Percentiles rank a stretch among this genome's conserved stretches.
Evolutionary conservation across 1,140 invertebrate genomes (phyloP).

Genomic region (Drosophila ananassae): DNA sequence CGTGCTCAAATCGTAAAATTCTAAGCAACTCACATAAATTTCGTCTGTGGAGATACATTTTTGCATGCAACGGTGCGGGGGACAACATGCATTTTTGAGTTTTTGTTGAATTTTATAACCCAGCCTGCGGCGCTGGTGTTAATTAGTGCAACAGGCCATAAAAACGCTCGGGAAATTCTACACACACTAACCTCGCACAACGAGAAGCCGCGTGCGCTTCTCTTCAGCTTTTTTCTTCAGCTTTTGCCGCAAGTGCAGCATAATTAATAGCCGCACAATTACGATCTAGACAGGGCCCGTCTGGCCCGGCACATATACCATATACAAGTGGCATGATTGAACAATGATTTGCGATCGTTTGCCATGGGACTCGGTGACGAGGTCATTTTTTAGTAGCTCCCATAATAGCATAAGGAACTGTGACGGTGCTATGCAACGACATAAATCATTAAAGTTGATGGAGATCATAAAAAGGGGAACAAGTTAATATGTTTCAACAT

Average conservation of each 20-base stretch:
- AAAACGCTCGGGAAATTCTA: slow-evolving; percentile 45
- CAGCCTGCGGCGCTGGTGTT: slow-evolving; percentile 47
- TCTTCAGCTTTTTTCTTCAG: too few species aligned
- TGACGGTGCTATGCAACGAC: not conserved
- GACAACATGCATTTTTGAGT: not conserved
- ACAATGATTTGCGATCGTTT: slow-evolving; percentile 16
- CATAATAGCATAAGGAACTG: slow-evolving; percentile 1
- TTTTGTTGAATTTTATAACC: slow-evolving; percentile 49
- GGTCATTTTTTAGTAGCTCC: slow-evolving; percentile 9
- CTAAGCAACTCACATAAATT: slow-evolving; percentile 46
- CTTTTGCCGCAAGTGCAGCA: slow-evolving; percentile 32
- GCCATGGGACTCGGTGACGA: slow-evolving; percentile 6
- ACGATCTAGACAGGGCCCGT: slow-evolving; percentile 22
- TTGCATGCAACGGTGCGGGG: slow-evolving; percentile 15
- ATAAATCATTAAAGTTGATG: slow-evolving; percentile 24
- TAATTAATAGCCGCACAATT: slow-evolving; percentile 49
- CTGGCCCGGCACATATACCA: slow-evolving; percentile 1
- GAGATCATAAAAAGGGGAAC: not conserved
- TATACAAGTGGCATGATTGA: slow-evolving; percentile 14
- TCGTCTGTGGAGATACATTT: slow-evolving; percentile 41
- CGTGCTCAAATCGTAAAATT: slow-evolving; percentile 47
- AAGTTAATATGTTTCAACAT: not conserved
- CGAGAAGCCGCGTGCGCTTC: slow-evolving; percentile 31
- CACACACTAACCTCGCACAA: slow-evolving; percentile 69
- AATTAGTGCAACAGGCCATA: slow-evolving; percentile 64